A percentile compares a stretch with the other conserved stretches of the same genome.
Evolutionary conservation across 1,140 invertebrate species (phyloP).

Genomic region (Liolophura sinensis): DNA sequence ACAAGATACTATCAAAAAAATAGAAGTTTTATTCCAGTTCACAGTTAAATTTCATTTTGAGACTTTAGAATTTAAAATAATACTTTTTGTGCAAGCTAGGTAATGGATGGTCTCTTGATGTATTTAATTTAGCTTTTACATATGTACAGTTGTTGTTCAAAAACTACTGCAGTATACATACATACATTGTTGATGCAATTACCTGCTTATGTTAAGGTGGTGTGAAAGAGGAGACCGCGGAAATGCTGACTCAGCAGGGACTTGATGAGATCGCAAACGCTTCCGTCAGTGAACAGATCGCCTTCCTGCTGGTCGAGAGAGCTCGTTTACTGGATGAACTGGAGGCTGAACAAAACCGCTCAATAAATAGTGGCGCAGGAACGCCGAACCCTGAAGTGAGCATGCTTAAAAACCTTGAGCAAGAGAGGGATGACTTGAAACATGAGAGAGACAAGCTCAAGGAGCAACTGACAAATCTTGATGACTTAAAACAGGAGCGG

Average conservation of each 20-base stretch:
- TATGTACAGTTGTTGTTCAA: no score
- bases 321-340: constrained; percentile 52
- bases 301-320: constrained; percentile 53
- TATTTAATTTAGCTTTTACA: no score
- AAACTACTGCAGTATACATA: no score
- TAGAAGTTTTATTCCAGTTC: no score
- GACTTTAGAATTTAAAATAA: no score
- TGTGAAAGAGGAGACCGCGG: constrained; percentile 42
- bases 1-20: no score
- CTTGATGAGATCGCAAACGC: constrained; percentile 49
- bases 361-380: not conserved
- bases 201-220: constrained; percentile 3
- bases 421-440: not conserved
- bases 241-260: constrained; percentile 56
- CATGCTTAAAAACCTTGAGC: not conserved
- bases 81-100: no score
- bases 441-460: constrained; percentile 1
- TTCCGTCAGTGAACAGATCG: constrained; percentile 52
- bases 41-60: no score
- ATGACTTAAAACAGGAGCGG: not conserved
- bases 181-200: no score
- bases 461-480: not conserved
- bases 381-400: not conserved
- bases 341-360: constrained; percentile 36
- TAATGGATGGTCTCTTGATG: no score